These are phyloP conservation scores for Entomyzon cyanotis DNA, from an alignment of 2,113 vertebrate species.

Conservation along the genomic window DNA sequence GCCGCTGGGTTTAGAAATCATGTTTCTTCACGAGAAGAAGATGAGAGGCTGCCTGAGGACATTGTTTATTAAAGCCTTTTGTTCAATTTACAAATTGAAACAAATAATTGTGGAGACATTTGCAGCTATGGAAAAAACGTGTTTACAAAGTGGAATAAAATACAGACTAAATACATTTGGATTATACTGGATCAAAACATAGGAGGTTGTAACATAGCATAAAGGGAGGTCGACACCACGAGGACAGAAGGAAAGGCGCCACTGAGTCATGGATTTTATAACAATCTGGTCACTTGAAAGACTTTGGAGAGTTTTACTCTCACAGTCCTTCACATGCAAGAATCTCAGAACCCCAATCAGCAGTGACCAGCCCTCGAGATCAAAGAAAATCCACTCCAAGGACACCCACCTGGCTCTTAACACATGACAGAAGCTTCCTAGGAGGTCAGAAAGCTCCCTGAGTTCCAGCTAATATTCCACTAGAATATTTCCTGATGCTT, in stretches of 20 bases:
- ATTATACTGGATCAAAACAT: constrained; percentile 68
- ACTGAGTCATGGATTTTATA: constrained; percentile 56
- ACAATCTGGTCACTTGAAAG: constrained; percentile 50
- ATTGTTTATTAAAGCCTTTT: constrained; percentile 78
- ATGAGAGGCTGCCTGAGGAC: constrained; percentile 65
- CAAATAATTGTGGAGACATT: constrained; percentile 80
- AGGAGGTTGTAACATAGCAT: constrained; percentile 46
- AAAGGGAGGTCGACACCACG: background rate
- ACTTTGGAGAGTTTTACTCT: background rate
- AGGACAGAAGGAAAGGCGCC: constrained; percentile 67
- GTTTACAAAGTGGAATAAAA: constrained; percentile 79
- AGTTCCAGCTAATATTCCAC: background rate
- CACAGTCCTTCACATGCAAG: background rate
- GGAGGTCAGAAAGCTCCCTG: background rate
- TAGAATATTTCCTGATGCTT: background rate
- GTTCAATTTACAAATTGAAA: constrained; percentile 81
- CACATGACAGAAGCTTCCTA: background rate
- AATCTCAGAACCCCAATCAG: background rate
- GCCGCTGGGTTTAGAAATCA: constrained; percentile 9
- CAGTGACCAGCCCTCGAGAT: background rate
- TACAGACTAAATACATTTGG: constrained; percentile 80
- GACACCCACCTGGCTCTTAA: background rate
- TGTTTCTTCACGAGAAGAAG: constrained; percentile 30
- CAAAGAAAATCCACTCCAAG: background rate
- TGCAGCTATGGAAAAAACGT: constrained; percentile 78